phyloP scores from a whole-genome alignment of 2,888 invertebrate species.

The Sepiola atlantica region DNA sequence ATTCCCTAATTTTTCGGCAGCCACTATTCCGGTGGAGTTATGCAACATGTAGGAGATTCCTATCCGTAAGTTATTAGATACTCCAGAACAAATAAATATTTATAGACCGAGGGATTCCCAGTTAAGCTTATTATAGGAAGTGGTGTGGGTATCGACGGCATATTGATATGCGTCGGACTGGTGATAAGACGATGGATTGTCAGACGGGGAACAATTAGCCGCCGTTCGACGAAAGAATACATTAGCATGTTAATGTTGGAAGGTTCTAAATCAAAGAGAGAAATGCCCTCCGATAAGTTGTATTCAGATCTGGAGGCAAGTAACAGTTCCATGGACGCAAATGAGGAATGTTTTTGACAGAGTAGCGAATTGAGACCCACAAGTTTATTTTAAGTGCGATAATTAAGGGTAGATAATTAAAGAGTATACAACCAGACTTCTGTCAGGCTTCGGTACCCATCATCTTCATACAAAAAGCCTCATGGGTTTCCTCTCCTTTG shows the following conservation, averaged over 20 bases:
- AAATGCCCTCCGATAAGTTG: too few relatives aligned
- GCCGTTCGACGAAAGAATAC: neutral
- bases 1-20: neutral
- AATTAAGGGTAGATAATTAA: too few relatives aligned
- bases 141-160: neutral
- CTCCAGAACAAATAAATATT: neutral
- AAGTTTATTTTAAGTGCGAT: neutral
- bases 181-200: neutral
- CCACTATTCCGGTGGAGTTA: neutral
- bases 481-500: too few relatives aligned
- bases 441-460: too few relatives aligned
- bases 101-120: neutral
- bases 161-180: neutral
- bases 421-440: too few relatives aligned
- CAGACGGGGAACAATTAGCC: neutral
- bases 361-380: neutral
- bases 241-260: neutral
- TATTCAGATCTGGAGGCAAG: too few relatives aligned
- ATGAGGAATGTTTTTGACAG: neutral
- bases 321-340: neutral
- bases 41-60: neutral
- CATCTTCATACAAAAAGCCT: too few relatives aligned
- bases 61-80: neutral
- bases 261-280: neutral
- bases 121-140: neutral